Evolutionary conservation across 2,888 invertebrate genomes (phyloP).

Genomic region (Parascotia fuliginaria): DNA sequence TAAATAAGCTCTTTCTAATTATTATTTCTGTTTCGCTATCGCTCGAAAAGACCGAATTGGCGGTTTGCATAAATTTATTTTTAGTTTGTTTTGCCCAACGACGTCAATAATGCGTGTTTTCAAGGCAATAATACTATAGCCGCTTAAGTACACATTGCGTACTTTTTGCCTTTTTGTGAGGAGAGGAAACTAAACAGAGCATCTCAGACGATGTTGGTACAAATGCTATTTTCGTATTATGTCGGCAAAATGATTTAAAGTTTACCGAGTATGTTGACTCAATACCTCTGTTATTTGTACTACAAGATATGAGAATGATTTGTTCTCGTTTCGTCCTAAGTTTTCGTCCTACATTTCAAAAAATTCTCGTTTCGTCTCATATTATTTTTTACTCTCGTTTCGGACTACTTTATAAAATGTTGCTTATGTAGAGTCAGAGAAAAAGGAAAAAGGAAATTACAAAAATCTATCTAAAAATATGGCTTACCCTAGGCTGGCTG

Average conservation of each 20-base stretch:
- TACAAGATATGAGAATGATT: constrained; percentile 2
- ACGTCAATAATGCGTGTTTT: constrained; percentile 17
- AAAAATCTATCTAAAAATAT: too few species aligned
- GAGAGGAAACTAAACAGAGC: constrained; percentile 9
- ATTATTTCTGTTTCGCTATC: constrained; percentile 23
- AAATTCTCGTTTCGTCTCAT: too few species aligned
- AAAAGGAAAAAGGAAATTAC: too few species aligned
- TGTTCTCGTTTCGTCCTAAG: too few species aligned
- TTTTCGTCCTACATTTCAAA: too few species aligned
- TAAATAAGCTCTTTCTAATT: constrained; percentile 26
- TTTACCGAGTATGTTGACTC: constrained; percentile 9
- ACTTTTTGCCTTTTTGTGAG: constrained; percentile 21
- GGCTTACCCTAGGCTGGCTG: too few species aligned
- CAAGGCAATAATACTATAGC: constrained; percentile 34
- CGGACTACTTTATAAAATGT: too few species aligned
- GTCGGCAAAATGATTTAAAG: constrained; percentile 12
- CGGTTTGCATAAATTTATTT: constrained; percentile 29
- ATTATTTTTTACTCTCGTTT: too few species aligned
- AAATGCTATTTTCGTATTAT: constrained; percentile 14
- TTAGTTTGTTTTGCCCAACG: constrained; percentile 20
- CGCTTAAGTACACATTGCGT: constrained; percentile 18
- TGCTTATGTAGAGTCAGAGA: too few species aligned
- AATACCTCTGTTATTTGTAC: constrained; percentile 9
- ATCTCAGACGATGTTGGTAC: constrained; percentile 2
- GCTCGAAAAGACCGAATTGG: too few species aligned